A percentile compares a stretch with the other conserved stretches of the same genome.
Evolutionary conservation across 2,113 vertebrate species (phyloP).

Genomic region (Ardeotis arabs): DNA sequence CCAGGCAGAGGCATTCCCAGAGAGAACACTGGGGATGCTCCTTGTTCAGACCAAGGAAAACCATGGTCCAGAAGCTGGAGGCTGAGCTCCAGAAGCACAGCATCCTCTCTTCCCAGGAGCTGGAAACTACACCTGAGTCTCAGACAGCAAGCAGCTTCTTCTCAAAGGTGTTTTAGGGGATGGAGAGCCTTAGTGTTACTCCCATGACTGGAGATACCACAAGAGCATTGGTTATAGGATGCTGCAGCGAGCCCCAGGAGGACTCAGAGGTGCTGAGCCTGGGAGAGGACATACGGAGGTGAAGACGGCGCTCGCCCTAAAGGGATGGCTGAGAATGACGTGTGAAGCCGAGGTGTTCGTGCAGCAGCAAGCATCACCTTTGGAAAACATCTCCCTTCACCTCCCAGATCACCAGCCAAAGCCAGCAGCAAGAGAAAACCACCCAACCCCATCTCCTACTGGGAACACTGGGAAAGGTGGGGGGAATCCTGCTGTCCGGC

Average conservation of each 20-base stretch:
- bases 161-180: not conserved
- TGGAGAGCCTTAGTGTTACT: not conserved
- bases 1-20: not conserved
- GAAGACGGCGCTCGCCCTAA: fast-evolving
- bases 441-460: not conserved
- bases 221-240: not conserved
- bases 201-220: not conserved
- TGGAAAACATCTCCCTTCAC: not conserved
- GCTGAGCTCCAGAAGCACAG: not conserved
- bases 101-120: not conserved
- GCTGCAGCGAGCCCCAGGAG: not conserved
- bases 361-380: not conserved
- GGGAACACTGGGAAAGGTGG: not conserved
- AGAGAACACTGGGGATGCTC: not conserved
- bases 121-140: not conserved
- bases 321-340: not conserved
- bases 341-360: not conserved
- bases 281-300: not conserved
- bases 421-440: not conserved
- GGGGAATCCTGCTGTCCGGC: not conserved
- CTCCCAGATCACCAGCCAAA: not conserved
- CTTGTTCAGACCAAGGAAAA: not conserved
- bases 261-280: not conserved
- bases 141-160: not conserved
- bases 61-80: not conserved